phyloP scores from a whole-genome alignment of 2,888 invertebrate genomes.

The Drosophila merina region DNA sequence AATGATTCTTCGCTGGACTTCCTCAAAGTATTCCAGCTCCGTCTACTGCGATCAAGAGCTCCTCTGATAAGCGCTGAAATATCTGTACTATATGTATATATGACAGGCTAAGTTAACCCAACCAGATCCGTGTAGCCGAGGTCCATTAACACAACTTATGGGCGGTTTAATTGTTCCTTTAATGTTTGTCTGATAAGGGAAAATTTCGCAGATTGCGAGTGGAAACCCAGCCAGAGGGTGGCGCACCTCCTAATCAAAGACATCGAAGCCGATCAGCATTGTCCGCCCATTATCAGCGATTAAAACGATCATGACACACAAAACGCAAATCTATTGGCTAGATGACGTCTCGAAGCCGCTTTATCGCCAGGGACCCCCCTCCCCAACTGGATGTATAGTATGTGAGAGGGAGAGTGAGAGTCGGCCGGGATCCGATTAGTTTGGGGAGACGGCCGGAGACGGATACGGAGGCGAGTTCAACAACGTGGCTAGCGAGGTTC shows the following conservation, averaged over 20 bases:
- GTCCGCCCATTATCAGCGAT: constrained; percentile 38
- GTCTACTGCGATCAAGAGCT: background rate
- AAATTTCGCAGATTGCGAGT: background rate
- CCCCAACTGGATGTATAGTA: constrained; percentile 7
- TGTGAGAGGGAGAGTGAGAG: constrained; percentile 12
- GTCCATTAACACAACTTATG: constrained; percentile 5
- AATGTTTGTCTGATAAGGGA: constrained; percentile 15
- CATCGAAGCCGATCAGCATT: constrained; percentile 11
- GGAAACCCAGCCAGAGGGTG: background rate
- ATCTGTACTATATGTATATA: constrained; percentile 16
- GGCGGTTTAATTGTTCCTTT: background rate
- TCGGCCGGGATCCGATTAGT: constrained; percentile 33
- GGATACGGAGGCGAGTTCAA: constrained; percentile 4
- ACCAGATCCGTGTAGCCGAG: constrained; percentile 6
- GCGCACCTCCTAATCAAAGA: constrained; percentile 1
- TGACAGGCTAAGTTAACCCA: constrained; percentile 11
- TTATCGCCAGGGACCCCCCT: constrained; percentile 41
- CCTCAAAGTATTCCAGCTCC: constrained; percentile 4
- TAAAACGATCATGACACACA: constrained; percentile 71
- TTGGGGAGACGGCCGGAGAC: constrained; percentile 7
- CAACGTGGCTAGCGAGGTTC: constrained; percentile 30
- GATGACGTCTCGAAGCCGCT: constrained; percentile 45
- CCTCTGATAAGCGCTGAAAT: constrained; percentile 35
- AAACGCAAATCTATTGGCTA: constrained; percentile 49
- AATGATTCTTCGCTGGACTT: constrained; percentile 22